Evolutionary conservation across 2,888 invertebrate species (phyloP), one percentile per base, ranked within the genome.

Genomic region (Myopa testacea): DNA sequence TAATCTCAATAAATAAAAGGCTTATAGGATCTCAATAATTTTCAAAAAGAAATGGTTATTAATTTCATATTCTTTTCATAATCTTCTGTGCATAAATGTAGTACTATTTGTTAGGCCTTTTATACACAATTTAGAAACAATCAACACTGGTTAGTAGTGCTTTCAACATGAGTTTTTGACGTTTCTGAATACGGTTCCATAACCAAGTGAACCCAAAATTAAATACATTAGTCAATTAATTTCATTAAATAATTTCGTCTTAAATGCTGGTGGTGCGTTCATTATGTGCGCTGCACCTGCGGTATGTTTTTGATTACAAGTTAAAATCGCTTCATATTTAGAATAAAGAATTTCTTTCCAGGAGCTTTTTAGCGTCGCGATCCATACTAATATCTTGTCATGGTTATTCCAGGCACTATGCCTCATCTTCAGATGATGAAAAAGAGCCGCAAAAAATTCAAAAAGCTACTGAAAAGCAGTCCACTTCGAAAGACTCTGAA

Each of bases 381-480:
- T 76, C 76, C 63, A 65, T 81, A 26, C 26, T 26, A 19, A 71
- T 73, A 60, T 72, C 50, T 65, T 72, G 52, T 62, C 79, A 82
- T 45, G 65, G 45, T 6, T 83, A 78, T 60, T 78, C 81, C 63
- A 81, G 81, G 69, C 82, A 83, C 50, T 81, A 81, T 75, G 78
- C 74, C 16, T 80, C 81, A 4, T 86, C 86, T 3, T 86, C 87
- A 0, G 87, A 87, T 12, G 87, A 87, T 75, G 86, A 87, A 62
- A 87, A 34, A 75, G 16, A 83, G 19, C 82, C 84, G 58, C 4
- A 14, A 19, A 67, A 50, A 16, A 74, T 45, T 10, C n/a, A 10
- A 38, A 19, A 26, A 68, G 38, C 14, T n/a, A 12, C 10, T n/a
- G 55, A 55, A 16, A 55, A 55, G 4, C 12, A 8, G 67, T 34